Evolutionary conservation across 2,113 vertebrate species (phyloP).

Genomic region (Agelaius phoeniceus): DNA sequence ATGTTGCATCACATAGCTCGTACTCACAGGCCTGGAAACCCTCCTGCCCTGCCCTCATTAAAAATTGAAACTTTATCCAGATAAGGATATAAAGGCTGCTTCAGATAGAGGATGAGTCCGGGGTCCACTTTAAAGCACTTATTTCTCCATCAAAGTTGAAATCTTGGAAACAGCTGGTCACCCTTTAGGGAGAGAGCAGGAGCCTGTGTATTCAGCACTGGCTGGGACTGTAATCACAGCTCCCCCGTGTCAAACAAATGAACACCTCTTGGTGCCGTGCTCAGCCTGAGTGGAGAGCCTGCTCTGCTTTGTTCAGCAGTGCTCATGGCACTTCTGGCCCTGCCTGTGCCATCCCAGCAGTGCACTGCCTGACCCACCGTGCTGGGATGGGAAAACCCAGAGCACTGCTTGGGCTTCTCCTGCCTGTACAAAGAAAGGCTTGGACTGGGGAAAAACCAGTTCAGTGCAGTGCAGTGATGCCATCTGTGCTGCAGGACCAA

Average conservation of each 20-base stretch:
- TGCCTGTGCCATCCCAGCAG: background rate
- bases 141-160: background rate
- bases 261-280: background rate
- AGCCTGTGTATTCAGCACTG: background rate
- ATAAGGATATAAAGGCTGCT: conserved; percentile 8
- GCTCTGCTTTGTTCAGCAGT: background rate
- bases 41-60: conserved; percentile 47
- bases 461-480: background rate
- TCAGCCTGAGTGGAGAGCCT: background rate
- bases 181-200: background rate
- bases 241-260: background rate
- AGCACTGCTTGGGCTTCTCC: background rate
- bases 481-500: background rate
- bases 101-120: background rate
- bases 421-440: background rate
- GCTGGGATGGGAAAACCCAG: background rate
- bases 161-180: background rate
- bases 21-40: conserved; percentile 55
- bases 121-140: background rate
- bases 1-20: conserved; percentile 19
- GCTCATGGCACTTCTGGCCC: background rate
- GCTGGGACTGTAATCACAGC: background rate
- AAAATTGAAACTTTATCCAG: conserved; percentile 45
- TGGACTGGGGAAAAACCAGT: background rate
- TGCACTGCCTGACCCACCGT: rapidly evolving